phyloP scores from a whole-genome alignment of 1,140 invertebrate genomes.

The Belonocnema kinseyi region DNA sequence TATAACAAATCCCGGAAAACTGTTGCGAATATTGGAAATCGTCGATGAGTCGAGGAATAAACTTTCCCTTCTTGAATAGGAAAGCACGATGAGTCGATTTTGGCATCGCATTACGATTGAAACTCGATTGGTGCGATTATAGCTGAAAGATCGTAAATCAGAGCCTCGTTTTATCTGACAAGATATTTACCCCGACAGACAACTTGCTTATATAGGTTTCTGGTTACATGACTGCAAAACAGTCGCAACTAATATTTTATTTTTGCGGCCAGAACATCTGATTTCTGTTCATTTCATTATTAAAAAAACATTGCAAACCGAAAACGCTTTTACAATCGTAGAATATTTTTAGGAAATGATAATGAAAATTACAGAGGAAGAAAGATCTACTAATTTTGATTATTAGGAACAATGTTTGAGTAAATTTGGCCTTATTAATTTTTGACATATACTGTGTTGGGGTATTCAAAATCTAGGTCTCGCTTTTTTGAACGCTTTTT shows the following conservation, averaged over 20 bases:
- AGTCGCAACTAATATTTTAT: not conserved
- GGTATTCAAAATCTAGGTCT: too few species aligned
- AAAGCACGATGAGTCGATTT: conserved; percentile 44
- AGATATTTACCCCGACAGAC: not conserved
- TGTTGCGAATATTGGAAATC: conserved; percentile 26
- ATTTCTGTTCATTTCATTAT: not conserved
- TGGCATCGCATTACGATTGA: conserved; percentile 34
- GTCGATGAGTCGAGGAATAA: conserved; percentile 30
- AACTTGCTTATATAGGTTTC: conserved; percentile 10
- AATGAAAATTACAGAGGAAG: too few species aligned
- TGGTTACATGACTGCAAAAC: not conserved
- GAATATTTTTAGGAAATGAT: too few species aligned
- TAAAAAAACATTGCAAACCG: too few species aligned
- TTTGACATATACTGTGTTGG: too few species aligned
- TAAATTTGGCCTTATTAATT: too few species aligned
- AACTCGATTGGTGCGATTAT: conserved; percentile 18
- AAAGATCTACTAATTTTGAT: too few species aligned
- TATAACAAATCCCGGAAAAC: not conserved
- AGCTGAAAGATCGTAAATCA: conserved; percentile 3
- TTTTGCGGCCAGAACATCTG: not conserved
- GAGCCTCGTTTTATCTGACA: conserved; percentile 3
- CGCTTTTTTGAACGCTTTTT: too few species aligned
- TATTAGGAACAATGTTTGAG: too few species aligned
- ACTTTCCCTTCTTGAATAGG: conserved; percentile 51
- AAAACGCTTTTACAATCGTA: too few species aligned